Evolutionary conservation across 2,113 vertebrate species (phyloP), one percentile per base, ranked within the genome.

Genomic region (Tylochromis polylepis): DNA sequence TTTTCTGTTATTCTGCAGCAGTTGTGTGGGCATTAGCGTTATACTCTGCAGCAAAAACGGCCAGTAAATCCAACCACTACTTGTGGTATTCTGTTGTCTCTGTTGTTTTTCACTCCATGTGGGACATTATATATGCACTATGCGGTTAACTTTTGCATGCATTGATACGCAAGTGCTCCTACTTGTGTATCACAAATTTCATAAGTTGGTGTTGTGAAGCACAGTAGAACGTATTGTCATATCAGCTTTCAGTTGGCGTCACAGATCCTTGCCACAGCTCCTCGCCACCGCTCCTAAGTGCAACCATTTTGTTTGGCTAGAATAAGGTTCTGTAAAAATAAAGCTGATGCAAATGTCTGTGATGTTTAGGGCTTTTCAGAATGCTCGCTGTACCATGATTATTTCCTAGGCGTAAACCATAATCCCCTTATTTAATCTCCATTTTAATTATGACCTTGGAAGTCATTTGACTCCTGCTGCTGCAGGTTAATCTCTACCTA

Each of bases 221-320:
- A 93, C 91, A 93, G 88, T 88, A 82, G 79, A 57, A 55, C 70
- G 86, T 85, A 85, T 92, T 95, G 90, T 94, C 46, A n/a, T 89
- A 84, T 89, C 60, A 81, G 60, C 78, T 91, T 90, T 88, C 83
- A 86, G 82, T 84, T 70, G 27, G 41, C 81, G 81, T 89, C 29
- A 38, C 65, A 89, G 34, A 65, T 88, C 20, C 24, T 31, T 9
- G 8, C 70, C 79, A 11, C 51, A 72, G 41, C 36, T 55, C 67
- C 34, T 83, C n/a, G n/a, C n/a, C n/a, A 6, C 36, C 59, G 36
- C 24, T 41, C 78, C 46, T 85, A 38, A 51, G 55, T 75, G 58
- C 65, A 51, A 22, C 79, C 72, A 55, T 81, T 86, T 82, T 79
- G 51, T 85, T 49, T 22, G 20, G n/a, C 80, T 62, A 31, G 56